Percentiles rank a stretch among this genome's conserved stretches.
These are phyloP conservation scores for Malaclemys terrapin DNA, from an alignment of 2,113 vertebrate genomes.

Conservation along the genomic window DNA sequence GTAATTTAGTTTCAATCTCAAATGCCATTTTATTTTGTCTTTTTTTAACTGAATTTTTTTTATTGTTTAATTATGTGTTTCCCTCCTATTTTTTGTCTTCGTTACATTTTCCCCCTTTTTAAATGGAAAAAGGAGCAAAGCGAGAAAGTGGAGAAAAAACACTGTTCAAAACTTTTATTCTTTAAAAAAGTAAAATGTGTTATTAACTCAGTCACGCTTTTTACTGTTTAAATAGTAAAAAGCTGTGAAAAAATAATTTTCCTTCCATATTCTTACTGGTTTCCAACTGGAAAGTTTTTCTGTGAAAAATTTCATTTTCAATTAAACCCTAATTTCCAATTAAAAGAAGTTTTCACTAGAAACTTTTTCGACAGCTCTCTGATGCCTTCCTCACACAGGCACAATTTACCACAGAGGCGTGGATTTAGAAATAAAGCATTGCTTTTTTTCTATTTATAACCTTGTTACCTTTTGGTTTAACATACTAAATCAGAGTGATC, in stretches of 20 bases:
- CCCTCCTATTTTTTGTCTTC: too few species aligned
- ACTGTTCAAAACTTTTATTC: too few species aligned
- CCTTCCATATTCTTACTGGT: not conserved
- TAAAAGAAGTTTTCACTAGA: not conserved
- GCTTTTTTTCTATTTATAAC: not conserved
- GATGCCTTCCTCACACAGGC: accelerated
- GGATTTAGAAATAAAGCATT: not conserved
- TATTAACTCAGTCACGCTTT: not conserved
- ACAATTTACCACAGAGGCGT: accelerated
- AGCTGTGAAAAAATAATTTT: not conserved
- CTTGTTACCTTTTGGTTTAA: too few species aligned
- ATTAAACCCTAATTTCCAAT: not conserved
- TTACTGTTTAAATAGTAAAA: not conserved
- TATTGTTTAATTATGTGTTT: too few species aligned
- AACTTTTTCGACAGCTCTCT: too few species aligned
- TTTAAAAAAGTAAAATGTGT: not conserved
- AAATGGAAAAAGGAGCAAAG: too few species aligned
- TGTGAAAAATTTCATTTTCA: accelerated
- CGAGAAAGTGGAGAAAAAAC: not conserved
- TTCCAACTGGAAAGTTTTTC: not conserved
- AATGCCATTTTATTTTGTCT: too few species aligned
- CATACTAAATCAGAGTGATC: too few species aligned
- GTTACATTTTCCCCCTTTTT: too few species aligned
- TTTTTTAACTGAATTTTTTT: too few species aligned
- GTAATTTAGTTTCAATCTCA: too few species aligned